A percentile compares a stretch with the other conserved stretches of the same genome.
phyloP scores from a whole-genome alignment of 2,113 vertebrate genomes.

The Sprattus sprattus region DNA sequence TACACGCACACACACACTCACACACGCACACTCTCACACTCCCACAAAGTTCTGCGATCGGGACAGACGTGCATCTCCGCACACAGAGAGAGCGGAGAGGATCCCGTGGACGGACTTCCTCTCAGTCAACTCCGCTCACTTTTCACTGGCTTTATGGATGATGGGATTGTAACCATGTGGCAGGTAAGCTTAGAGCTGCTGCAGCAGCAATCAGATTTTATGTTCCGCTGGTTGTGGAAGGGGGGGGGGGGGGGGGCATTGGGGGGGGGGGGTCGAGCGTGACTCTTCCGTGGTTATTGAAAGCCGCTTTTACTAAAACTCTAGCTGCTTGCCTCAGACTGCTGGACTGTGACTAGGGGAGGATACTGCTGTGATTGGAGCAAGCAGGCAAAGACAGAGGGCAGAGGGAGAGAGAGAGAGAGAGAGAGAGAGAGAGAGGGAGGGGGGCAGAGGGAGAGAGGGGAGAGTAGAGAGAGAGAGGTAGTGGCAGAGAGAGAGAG shows the following conservation, averaged over 20 bases:
- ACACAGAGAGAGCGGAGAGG: not conserved
- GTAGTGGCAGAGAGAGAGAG: too few relatives aligned
- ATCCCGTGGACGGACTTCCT: not conserved
- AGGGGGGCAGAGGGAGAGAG: not conserved
- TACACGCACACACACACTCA: not conserved
- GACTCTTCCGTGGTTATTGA: not conserved
- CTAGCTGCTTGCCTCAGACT: not conserved
- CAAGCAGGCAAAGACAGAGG: not conserved
- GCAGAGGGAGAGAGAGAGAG: not conserved
- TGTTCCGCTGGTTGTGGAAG: not conserved
- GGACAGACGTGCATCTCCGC: not conserved
- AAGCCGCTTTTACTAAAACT: not conserved
- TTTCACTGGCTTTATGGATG: slow-evolving; percentile 73
- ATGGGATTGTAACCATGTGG: slow-evolving; percentile 88
- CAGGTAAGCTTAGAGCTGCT: slow-evolving; percentile 70
- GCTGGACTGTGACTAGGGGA: not conserved
- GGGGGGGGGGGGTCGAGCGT: not conserved
- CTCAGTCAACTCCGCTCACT: slow-evolving; percentile 13
- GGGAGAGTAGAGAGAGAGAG: not conserved
- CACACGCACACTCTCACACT: not conserved
- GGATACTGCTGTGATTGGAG: not conserved
- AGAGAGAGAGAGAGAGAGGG: not conserved
- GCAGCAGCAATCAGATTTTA: not conserved
- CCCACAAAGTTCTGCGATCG: slow-evolving; percentile 37
- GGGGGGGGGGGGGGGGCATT: not conserved